These are phyloP conservation scores for Zingel zingel DNA, from an alignment of 2,113 vertebrate genomes.

Conservation along the genomic window DNA sequence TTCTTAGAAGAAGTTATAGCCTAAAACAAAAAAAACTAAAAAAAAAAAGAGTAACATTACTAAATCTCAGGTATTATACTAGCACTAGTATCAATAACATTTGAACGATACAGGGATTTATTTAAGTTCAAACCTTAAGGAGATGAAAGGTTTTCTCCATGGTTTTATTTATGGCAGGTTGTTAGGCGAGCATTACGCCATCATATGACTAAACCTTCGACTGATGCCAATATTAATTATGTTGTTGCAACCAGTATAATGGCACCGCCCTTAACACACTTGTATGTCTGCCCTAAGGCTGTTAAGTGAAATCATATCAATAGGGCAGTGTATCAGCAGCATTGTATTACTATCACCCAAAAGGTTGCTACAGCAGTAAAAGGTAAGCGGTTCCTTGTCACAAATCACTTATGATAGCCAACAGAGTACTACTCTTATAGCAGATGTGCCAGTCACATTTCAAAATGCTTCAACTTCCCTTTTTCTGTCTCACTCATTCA, in stretches of 20 bases:
- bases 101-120: background rate
- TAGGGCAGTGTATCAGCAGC: background rate
- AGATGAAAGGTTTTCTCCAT: background rate
- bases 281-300: background rate
- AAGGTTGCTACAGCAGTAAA: background rate
- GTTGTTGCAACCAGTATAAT: background rate
- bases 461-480: constrained; percentile 3
- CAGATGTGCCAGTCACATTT: background rate
- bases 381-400: background rate
- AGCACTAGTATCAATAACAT: background rate
- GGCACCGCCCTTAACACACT: background rate
- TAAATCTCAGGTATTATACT: background rate
- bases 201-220: background rate
- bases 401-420: background rate
- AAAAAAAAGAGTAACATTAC: background rate
- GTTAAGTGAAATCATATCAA: background rate
- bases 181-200: background rate
- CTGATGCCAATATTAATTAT: background rate
- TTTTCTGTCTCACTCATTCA: constrained; percentile 8
- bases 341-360: background rate
- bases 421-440: background rate
- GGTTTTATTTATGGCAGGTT: background rate
- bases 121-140: background rate
- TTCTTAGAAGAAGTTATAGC: background rate
- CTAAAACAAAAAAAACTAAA: no score